Conservation (phyloP, 2,797 vertebrate genomes). For the Rhinoraja longicauda region DNA sequence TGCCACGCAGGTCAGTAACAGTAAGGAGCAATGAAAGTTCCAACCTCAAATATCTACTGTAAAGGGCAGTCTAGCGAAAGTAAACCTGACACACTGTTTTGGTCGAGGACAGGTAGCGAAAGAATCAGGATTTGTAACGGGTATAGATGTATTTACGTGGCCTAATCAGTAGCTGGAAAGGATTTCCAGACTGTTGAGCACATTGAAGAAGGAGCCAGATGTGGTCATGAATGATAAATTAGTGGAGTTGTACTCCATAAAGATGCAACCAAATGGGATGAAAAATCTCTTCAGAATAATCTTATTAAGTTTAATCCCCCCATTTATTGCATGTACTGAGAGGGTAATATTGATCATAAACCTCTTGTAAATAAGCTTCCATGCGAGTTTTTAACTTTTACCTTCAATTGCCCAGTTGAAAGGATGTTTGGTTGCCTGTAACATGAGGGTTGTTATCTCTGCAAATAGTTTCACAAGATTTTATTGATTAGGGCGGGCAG, state of each 20-base stretch:
- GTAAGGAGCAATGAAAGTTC: no score
- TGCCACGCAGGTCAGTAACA: slow-evolving; percentile 21
- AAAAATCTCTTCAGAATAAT: neutral
- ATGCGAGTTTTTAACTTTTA: neutral
- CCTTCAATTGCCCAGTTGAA: neutral
- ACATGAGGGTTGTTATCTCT: neutral
- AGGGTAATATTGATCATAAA: neutral
- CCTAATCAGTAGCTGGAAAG: neutral
- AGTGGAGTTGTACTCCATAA: neutral
- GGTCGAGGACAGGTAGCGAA: neutral
- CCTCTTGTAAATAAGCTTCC: neutral
- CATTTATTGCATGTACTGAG: neutral
- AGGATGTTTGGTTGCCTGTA: neutral
- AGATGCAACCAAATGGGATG: neutral
- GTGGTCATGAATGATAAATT: neutral
- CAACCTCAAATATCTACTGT: neutral
- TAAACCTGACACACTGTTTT: neutral
- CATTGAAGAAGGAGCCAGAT: neutral
- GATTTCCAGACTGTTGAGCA: neutral
- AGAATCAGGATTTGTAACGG: neutral
- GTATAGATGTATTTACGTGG: neutral
- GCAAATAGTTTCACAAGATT: neutral
- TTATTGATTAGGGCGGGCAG: neutral
- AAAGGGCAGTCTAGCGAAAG: no score
- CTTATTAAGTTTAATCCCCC: neutral